phyloP scores from a whole-genome alignment of 2,113 vertebrate genomes.

The Ranitomeya variabilis region DNA sequence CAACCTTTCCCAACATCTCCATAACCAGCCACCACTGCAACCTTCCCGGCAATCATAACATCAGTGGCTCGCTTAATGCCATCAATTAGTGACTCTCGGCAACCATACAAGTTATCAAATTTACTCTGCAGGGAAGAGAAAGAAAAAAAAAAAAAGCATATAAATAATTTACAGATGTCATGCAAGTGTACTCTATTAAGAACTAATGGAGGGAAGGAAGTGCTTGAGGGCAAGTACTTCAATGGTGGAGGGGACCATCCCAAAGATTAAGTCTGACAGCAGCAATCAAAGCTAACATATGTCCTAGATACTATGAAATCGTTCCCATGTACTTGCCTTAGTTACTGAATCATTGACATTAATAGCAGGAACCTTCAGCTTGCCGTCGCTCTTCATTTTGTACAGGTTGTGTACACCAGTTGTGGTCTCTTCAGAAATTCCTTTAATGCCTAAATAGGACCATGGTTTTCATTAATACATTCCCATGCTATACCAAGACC shows the following conservation, averaged over 20 bases:
- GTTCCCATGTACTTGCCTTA: slow-evolving; percentile 76
- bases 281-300: not conserved
- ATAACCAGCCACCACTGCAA: slow-evolving; percentile 93
- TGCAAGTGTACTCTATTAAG: no score
- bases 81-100: slow-evolving; percentile 95
- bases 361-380: slow-evolving; percentile 92
- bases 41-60: slow-evolving; percentile 98
- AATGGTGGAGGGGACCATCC: not conserved
- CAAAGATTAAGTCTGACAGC: not conserved
- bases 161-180: no score
- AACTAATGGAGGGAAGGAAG: no score
- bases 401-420: slow-evolving; percentile 97
- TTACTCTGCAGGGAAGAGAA: slow-evolving; percentile 81
- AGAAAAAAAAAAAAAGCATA: not conserved
- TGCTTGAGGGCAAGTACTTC: no score
- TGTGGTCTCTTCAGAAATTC: slow-evolving; percentile 95
- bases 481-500: no score
- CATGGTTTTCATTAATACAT: not conserved
- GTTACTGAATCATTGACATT: slow-evolving; percentile 98
- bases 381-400: slow-evolving; percentile 90
- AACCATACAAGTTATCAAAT: slow-evolving; percentile 98
- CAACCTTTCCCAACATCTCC: slow-evolving; percentile 97
- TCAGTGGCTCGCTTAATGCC: slow-evolving; percentile 97
- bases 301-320: not conserved
- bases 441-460: slow-evolving; percentile 80